Base-by-base conservation (phyloP, 2,888 invertebrate species). In the Synanthedon formicaeformis region DNA sequence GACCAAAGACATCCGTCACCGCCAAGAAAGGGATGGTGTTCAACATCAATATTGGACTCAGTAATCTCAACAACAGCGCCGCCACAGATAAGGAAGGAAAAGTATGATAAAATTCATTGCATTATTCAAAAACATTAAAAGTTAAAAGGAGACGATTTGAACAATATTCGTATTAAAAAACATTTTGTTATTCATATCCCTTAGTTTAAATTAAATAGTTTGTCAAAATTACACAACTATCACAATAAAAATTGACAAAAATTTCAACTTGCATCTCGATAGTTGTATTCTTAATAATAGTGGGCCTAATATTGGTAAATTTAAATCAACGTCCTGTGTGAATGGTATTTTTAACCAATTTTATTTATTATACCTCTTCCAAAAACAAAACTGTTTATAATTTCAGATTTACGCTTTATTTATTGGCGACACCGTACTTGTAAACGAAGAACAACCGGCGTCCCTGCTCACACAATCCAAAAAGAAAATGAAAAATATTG, bases 11-110 rank as follows among this genome's bases (percentile, higher is more conserved):
- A 12, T 91, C 90, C 48, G 91, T 92, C 1, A 75, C 91, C 2
- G 92, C 93, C 0, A 94, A 92, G 66, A 97, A 97, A 78, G 96
- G 97, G 53, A 99, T 99, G 98, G 93, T 97, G 0, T 99, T 98
- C 72, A 98, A 98, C 75, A 90, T 99, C 8, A 96, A 96, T 71
- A 92, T 99, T 60, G 99, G 99, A 12, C 90, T 99, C 53, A 91
- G 95, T 2, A 94, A 93, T 72, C 88, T 99, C 50, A 87, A 89
- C 10, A 98, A 98, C 75, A 90, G 92, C 58, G 93, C 94, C 18
- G 92, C 95, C 1, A 89, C 91, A 5, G 96, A 96, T 12, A 95
- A 95, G 66, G 95, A 96, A 80, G 93, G 94, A 41, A 97, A 97
- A 89, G 91, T 88, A 62, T 58, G 63, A 53, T 48, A 23, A 23